Conservation (phyloP, 2,113 vertebrate species). For the Anolis carolinensis region DNA sequence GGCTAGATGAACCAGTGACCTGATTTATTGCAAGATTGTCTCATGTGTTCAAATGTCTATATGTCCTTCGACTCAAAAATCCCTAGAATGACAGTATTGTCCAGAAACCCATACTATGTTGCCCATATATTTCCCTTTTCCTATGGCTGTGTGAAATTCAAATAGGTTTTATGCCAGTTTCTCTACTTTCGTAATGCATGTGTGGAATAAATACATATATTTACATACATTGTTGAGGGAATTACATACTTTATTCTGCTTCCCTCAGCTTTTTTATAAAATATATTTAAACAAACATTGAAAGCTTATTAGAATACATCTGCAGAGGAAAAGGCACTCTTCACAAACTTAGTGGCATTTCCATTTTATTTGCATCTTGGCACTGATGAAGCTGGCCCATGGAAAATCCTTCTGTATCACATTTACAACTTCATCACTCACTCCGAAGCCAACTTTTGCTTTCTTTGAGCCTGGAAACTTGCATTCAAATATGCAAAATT, state of each 20-base stretch:
- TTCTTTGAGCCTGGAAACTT: not conserved
- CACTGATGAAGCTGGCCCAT: no score
- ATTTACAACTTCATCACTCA: no score
- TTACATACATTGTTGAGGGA: not conserved
- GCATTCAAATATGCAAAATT: not conserved
- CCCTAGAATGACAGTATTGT: not conserved
- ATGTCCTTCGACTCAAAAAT: not conserved
- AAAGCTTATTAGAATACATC: no score
- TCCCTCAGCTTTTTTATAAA: no score
- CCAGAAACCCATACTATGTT: not conserved
- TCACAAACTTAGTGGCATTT: no score
- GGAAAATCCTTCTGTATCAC: no score
- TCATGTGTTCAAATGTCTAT: not conserved
- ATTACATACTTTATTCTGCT: no score
- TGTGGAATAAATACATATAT: not conserved
- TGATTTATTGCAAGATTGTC: not conserved
- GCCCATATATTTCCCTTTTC: not conserved
- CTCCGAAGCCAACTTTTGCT: not conserved
- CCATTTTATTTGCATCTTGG: no score
- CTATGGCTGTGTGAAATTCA: not conserved
- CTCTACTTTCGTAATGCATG: not conserved
- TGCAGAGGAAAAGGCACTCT: no score
- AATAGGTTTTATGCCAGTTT: not conserved
- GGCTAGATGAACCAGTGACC: not conserved
- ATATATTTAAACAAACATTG: no score